These are phyloP conservation scores for Delichon dasypus DNA, from an alignment of 2,797 vertebrate species.

Conservation along the genomic window DNA sequence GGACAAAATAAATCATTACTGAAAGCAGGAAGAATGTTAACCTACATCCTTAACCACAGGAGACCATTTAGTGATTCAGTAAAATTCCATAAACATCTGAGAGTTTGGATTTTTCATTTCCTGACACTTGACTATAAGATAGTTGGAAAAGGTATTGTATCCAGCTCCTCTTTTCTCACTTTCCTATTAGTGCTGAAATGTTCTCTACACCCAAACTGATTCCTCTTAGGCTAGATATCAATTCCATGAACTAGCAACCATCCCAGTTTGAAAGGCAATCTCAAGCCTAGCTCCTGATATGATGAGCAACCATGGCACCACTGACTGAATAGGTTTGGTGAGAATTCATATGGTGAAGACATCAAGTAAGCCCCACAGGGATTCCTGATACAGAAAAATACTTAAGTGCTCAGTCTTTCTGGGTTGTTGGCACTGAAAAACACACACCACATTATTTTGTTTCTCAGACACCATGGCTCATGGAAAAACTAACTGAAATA, in stretches of 20 bases:
- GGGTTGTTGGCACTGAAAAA: constrained; percentile 29
- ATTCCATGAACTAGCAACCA: background rate
- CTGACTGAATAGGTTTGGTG: background rate
- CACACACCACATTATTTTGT: constrained; percentile 1
- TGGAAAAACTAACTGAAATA: constrained; percentile 48
- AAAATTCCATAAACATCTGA: constrained; percentile 19
- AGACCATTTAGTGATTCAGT: constrained; percentile 8
- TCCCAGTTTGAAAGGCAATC: background rate
- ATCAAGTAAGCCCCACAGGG: constrained; percentile 29
- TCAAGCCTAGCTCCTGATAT: background rate
- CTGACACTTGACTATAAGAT: constrained; percentile 1
- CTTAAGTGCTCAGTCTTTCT: constrained; percentile 1
- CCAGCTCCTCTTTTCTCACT: background rate
- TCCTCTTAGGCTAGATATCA: background rate
- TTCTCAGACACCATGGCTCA: constrained; percentile 26
- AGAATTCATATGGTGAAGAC: constrained; percentile 50
- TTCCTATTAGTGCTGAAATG: background rate
- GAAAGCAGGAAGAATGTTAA: constrained; percentile 31
- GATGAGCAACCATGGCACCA: background rate
- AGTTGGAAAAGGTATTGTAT: background rate
- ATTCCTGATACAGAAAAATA: constrained; percentile 45
- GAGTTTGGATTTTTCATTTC: constrained; percentile 36
- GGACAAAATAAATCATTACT: constrained; percentile 9
- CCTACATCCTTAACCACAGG: background rate
- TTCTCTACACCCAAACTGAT: background rate